A percentile compares a stretch with the other conserved stretches of the same genome.
These are phyloP conservation scores for Diceros bicornis DNA, from an alignment of 2,797 vertebrate species.

Conservation along the genomic window DNA sequence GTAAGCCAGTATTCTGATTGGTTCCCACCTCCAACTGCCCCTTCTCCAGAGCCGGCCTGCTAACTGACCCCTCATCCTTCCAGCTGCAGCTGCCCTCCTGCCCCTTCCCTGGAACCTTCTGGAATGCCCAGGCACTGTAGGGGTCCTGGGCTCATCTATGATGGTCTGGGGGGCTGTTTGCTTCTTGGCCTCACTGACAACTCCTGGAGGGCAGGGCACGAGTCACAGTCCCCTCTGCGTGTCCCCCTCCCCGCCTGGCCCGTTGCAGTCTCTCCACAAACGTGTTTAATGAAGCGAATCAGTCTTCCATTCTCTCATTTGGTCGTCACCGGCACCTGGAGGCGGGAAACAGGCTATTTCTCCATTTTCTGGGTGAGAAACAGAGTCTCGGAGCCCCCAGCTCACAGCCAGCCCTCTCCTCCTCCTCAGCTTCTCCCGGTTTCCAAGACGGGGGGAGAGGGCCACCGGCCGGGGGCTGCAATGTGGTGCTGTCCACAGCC, in stretches of 20 bases:
- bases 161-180: not conserved
- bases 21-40: not conserved
- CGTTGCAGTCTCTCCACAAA: not conserved
- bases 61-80: not conserved
- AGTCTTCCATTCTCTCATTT: not conserved
- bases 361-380: not conserved
- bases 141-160: not conserved
- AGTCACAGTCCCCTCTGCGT: rapidly evolving
- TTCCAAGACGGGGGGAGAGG: not conserved
- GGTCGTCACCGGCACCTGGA: not conserved
- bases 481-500: not conserved
- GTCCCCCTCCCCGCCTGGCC: not conserved
- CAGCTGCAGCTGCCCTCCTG: not conserved
- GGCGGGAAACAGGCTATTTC: too few relatives aligned
- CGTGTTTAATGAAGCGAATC: too few relatives aligned
- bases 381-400: not conserved
- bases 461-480: not conserved
- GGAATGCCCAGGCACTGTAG: not conserved
- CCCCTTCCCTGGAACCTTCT: not conserved
- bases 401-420: not conserved
- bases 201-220: not conserved
- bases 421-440: not conserved
- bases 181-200: not conserved
- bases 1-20: not conserved
- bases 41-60: not conserved